Percentiles rank a stretch among this genome's conserved stretches.
These are phyloP conservation scores for Criorhina ranunculi DNA, from an alignment of 2,888 invertebrate genomes.

Conservation along the genomic window DNA sequence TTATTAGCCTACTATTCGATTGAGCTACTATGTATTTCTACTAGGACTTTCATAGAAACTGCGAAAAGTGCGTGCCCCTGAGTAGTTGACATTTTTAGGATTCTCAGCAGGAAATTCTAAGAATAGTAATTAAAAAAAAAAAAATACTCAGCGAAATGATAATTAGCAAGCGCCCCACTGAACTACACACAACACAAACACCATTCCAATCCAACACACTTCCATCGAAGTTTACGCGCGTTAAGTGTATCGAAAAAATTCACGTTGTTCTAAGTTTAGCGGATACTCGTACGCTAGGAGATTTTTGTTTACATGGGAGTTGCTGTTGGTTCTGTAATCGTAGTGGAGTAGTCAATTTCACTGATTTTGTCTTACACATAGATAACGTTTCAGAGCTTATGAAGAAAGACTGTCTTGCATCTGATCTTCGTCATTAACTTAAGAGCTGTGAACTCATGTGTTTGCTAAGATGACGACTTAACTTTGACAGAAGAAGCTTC, in stretches of 20 bases:
- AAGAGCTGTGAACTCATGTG: no score
- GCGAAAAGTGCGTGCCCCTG: slow-evolving; percentile 10
- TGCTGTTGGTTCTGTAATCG: slow-evolving; percentile 6
- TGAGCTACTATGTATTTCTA: slow-evolving; percentile 9
- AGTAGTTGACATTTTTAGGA: slow-evolving; percentile 6
- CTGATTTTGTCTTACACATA: no score
- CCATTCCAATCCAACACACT: neutral
- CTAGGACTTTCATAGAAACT: neutral
- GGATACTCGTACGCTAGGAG: neutral
- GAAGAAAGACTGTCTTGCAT: no score
- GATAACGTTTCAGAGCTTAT: no score
- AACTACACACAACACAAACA: neutral
- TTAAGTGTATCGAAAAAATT: slow-evolving; percentile 6
- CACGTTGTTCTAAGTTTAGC: slow-evolving; percentile 41
- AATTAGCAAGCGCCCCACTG: slow-evolving; percentile 33
- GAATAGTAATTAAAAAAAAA: slow-evolving; percentile 7
- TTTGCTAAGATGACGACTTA: no score
- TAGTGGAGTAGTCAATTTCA: neutral
- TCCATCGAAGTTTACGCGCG: slow-evolving; percentile 19
- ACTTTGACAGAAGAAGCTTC: no score
- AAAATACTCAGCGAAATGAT: slow-evolving; percentile 8
- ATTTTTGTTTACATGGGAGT: slow-evolving; percentile 14
- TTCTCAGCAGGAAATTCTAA: slow-evolving; percentile 16
- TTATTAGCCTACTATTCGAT: neutral
- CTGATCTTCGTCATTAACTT: no score